Evolutionary conservation across 2,797 vertebrate species (phyloP), one percentile per base, ranked within the genome.

Genomic region (Muscicapa comitata): DNA sequence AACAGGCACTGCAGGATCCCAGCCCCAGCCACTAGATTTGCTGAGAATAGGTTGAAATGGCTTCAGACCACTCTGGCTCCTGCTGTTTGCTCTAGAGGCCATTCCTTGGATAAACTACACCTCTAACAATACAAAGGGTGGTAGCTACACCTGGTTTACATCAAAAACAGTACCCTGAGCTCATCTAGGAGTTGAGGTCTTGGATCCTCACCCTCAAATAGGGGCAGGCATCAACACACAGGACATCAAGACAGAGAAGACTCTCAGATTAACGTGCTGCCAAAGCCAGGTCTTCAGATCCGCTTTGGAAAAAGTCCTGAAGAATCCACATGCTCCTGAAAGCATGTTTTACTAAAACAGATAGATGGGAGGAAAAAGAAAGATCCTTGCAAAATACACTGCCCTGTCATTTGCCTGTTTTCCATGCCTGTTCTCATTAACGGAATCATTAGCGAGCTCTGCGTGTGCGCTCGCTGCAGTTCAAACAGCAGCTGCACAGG

Each of bases 401-500:
- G 58, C 42, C 42, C 29, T 29, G 40, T 59, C 42, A 42, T 84
- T 78, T 88, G 54, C 66, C 68, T 66, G 40, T 43, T 29, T 57
- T 81, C 86, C 80, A 35, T 38, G 28, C 58, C 62, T 2, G 1
- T 43, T 79, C 70, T 95, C 94, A 93, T 93, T 93, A 95, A 86
- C 54, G 0, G 79, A 86, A 37, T 62, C 91, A 86, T 95, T 93
- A 96, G 92, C 0, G 55, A 95, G 83, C 94, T 94, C 93, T 72
- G 94, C 87, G 37, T n/a, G 89, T 12, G 11, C 26, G 3, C 90
- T 94, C 13, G 31, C 50, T 68, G 68, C 83, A 94, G 79, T 80
- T 90, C 33, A 77, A 93, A 51, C 87, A 66, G 95, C 94, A 84
- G 96, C 94, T 94, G 59, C 11, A 86, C 47, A 94, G 83, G 51